Evolutionary conservation across 2,888 invertebrate genomes (phyloP), one percentile per base, ranked within the genome.

Genomic region (Cryptocephalus primarius): DNA sequence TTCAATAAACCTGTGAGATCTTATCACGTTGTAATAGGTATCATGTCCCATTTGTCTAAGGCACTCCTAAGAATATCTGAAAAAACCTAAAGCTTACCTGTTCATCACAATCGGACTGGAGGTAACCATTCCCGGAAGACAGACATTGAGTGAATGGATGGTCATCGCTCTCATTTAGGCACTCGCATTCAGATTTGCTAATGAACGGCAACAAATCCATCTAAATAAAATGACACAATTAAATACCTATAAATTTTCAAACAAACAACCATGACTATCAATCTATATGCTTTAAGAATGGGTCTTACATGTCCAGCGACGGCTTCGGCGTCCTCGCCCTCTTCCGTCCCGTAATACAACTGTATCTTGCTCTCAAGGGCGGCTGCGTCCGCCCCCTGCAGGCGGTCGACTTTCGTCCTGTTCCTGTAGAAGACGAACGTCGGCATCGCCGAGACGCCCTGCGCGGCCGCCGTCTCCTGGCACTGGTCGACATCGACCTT

Each of bases 401-500:
- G 74, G 38, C 81, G 74, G 64, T 91, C 94, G 60, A 96, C 77
- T 71, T 85, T 87, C n/a, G 82, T 79, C 78, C 83, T 78, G 67
- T 88, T 95, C 57, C 88, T 82, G 68, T 89, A 96, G 66, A 97
- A 92, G 56, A 94, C 82, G 65, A 99, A 99, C 1, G 99, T 99
- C 22, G 99, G 99, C 95, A 99, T 96, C 0, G 95, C 92, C 47
- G 85, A 85, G 38, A 99, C 88, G 45, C 90, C 90, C 65, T 96
- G 88, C 10, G 79, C 75, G 31, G 84, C 79, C 1, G 96, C 93
- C 9, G 89, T 88, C 58, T 90, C 93, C 57, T 84, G 83, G 61
- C 91, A 95, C 69, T 85, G 82, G 64, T 97, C 96, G 12, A 97
- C 95, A 69, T 95, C 94, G 8, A 99, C 89, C 72, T 95, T 93